Evolutionary conservation across 2,888 invertebrate genomes (phyloP).

Genomic region (Apamea crenata): DNA sequence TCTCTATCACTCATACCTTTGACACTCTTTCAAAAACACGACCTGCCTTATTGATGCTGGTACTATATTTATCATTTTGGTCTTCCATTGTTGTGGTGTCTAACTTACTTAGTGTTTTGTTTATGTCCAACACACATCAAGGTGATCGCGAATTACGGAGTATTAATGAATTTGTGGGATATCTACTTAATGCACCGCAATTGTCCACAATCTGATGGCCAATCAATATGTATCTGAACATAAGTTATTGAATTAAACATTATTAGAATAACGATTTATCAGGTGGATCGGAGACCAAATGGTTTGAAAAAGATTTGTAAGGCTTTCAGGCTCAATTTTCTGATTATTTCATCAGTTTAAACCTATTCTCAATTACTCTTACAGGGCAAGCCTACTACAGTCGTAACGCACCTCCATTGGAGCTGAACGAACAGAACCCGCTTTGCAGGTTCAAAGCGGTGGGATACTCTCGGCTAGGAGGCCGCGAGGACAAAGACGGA

Average conservation of each 20-base stretch:
- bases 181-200: not conserved
- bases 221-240: not conserved
- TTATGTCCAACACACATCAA: not conserved
- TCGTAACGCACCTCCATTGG: constrained; percentile 94
- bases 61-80: not conserved
- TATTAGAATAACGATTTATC: not conserved
- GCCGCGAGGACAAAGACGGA: constrained; percentile 97
- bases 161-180: not conserved
- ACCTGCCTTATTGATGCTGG: not conserved
- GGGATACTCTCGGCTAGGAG: constrained; percentile 97
- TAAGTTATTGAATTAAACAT: not conserved
- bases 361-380: constrained; percentile 41
- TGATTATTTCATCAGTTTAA: not conserved
- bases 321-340: not conserved
- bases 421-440: constrained; percentile 96
- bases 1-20: no score
- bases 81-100: not conserved
- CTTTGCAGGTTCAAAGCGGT: constrained; percentile 98
- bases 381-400: constrained; percentile 94
- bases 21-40: not conserved
- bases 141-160: not conserved
- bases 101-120: not conserved
- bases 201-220: not conserved
- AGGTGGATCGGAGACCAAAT: not conserved
- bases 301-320: not conserved